Conservation (phyloP, 2,888 invertebrate species). For the Drosophila robusta region DNA sequence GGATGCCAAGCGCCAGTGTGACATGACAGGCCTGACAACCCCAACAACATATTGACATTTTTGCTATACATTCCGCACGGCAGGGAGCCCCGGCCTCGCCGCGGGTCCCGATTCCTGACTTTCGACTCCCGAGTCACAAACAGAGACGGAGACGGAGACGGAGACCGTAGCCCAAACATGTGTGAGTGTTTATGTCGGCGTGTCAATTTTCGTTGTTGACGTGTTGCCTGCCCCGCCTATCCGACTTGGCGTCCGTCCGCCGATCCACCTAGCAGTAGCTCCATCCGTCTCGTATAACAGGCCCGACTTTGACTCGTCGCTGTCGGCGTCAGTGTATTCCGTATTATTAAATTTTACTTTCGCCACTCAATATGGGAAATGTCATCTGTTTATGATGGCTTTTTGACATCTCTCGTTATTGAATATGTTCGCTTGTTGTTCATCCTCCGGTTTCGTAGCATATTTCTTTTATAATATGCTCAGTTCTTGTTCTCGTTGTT, state of each 20-base stretch:
- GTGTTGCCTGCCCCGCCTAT: slow-evolving; percentile 67
- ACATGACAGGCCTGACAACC: slow-evolving; percentile 77
- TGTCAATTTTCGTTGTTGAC: slow-evolving; percentile 81
- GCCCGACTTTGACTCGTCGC: slow-evolving; percentile 49
- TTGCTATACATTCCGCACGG: slow-evolving; percentile 70
- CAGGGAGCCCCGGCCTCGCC: slow-evolving; percentile 52
- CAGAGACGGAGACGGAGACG: slow-evolving; percentile 21
- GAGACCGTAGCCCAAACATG: slow-evolving; percentile 59
- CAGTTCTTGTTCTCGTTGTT: slow-evolving; percentile 31
- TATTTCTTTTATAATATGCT: slow-evolving; percentile 49
- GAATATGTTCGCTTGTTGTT: slow-evolving; percentile 67
- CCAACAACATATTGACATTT: slow-evolving; percentile 81
- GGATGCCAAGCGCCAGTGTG: slow-evolving; percentile 65
- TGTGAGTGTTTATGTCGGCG: slow-evolving; percentile 82
- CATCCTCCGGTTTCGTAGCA: slow-evolving; percentile 27
- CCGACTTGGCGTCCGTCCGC: slow-evolving; percentile 17
- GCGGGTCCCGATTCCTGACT: not conserved
- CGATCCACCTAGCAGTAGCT: slow-evolving; percentile 13
- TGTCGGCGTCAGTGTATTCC: slow-evolving; percentile 48
- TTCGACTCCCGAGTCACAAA: not conserved
- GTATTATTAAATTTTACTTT: slow-evolving; percentile 82
- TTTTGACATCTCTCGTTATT: slow-evolving; percentile 82
- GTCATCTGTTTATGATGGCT: slow-evolving; percentile 84
- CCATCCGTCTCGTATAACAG: slow-evolving; percentile 36
- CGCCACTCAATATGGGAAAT: slow-evolving; percentile 83